Conservation (phyloP, 2,888 invertebrate species). For the Loripinus fragilis region DNA sequence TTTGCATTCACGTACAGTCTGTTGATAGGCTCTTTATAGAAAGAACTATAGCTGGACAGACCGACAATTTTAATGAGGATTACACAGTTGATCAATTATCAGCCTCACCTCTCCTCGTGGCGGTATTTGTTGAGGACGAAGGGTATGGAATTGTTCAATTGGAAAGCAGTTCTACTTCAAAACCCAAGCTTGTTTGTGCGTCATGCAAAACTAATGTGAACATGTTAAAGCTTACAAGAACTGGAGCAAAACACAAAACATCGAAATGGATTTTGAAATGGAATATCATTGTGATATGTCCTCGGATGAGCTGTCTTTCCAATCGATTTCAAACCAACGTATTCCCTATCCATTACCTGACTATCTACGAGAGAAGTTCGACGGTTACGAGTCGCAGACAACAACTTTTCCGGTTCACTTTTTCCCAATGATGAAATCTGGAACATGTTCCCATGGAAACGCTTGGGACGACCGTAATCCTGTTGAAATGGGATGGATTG, state of each 20-base stretch:
- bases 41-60: not conserved
- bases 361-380: not conserved
- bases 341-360: not conserved
- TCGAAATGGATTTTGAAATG: not conserved
- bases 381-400: not conserved
- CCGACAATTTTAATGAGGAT: not conserved
- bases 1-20: not conserved
- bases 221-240: not conserved
- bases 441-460: not conserved
- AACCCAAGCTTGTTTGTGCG: not conserved
- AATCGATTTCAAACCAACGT: not conserved
- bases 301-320: not conserved
- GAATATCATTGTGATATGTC: not conserved
- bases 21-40: not conserved
- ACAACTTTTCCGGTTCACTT: not conserved
- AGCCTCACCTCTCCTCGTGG: not conserved
- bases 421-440: not conserved
- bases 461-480: not conserved
- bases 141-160: not conserved
- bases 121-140: not conserved
- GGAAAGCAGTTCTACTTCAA: not conserved
- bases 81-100: not conserved
- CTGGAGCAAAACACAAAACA: not conserved
- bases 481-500: constrained; percentile 8
- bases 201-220: not conserved